A percentile compares a stretch with the other conserved stretches of the same genome.
Conservation (phyloP, 2,113 vertebrate species). For the Poicephalus meyeri region DNA sequence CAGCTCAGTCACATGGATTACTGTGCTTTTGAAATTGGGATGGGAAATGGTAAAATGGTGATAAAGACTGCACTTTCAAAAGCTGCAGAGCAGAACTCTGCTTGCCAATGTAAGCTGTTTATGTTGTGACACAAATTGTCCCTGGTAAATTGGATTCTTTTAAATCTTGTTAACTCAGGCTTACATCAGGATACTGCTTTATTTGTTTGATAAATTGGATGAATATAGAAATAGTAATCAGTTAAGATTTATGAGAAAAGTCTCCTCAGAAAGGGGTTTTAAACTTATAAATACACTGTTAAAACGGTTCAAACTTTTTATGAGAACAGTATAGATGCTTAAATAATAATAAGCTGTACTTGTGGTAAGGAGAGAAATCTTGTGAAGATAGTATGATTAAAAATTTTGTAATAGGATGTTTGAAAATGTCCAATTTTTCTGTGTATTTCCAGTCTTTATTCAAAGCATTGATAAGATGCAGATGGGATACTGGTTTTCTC, state of each 20-base stretch:
- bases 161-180: background rate
- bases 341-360: background rate
- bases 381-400: background rate
- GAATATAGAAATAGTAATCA: background rate
- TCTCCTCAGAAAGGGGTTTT: background rate
- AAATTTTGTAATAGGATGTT: background rate
- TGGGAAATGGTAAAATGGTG: background rate
- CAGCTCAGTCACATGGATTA: background rate
- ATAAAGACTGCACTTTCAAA: background rate
- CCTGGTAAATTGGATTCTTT: conserved; percentile 3
- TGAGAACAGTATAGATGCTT: background rate
- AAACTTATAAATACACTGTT: background rate
- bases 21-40: background rate
- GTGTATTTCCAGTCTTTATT: background rate
- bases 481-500: too few species aligned
- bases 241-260: background rate
- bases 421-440: background rate
- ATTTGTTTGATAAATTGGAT: background rate
- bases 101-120: background rate
- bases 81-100: background rate
- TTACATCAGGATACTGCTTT: background rate
- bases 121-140: background rate
- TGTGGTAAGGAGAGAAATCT: background rate
- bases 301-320: background rate
- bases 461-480: background rate